Evolutionary conservation across 2,888 invertebrate genomes (phyloP), one percentile per base, ranked within the genome.

Genomic region (Tachystola acroxantha): DNA sequence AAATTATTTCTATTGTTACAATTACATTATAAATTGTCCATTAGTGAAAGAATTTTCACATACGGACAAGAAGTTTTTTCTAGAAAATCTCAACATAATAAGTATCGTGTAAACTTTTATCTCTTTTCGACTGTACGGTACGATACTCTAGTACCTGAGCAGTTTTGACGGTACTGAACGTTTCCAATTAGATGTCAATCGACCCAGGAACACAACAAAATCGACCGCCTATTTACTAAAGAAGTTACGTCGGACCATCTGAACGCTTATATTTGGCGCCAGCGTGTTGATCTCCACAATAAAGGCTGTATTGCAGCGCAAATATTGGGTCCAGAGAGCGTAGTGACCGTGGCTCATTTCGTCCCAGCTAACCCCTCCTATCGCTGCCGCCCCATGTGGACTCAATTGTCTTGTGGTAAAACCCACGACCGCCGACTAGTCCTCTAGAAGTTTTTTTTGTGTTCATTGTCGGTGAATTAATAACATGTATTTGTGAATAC

Each of bases 241-340:
- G 63, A 50, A 57, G 59, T 64, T 61, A 63, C 53, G 47, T 43
- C 40, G 46, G 53, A 56, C 53, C 48, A 55, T 59, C 48, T 46
- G 52, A 54, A 54, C 56, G 59, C 57, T 65, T 65, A 64, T 62
- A 59, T 69, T 64, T 53, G 55, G 57, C 51, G 59, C 57, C 56
- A 64, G 56, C 62, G 57, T 70, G 74, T 72, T 72, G 74, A 70
- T 75, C 71, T 69, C 57, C 59, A 70, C 71, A 78, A 79, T 79
- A 81, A 80, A 82, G 69, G 66, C 64, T 67, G 71, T 77, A 79
- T 77, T 75, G 74, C 77, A 69, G 64, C 62, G 66, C 76, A 80
- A 80, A 80, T 78, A 80, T 82, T 74, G 72, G 69, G 73, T 59
- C 59, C 62, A 65, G 64, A 63, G 64, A 63, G 58, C 59, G 50